Conservation (phyloP, 2,797 vertebrate species). For the Loris lydekkerianus region DNA sequence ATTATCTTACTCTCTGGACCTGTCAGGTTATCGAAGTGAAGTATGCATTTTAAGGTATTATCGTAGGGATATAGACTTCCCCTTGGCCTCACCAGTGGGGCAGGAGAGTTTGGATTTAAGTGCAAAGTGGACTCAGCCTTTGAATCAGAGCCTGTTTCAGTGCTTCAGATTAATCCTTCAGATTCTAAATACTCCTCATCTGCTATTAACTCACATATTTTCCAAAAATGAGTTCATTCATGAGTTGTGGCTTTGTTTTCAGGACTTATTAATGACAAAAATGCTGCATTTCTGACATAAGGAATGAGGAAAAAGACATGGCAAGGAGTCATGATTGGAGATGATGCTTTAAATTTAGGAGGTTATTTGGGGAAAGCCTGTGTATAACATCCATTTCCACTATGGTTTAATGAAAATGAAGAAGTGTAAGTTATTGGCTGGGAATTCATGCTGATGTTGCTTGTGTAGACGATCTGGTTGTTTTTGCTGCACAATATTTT, state of each 20-base stretch:
- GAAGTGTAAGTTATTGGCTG: background rate
- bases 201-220: conserved; percentile 14
- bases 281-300: background rate
- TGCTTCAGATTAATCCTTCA: background rate
- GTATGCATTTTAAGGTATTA: background rate
- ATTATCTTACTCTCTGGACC: background rate
- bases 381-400: background rate
- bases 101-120: background rate
- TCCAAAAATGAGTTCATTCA: background rate
- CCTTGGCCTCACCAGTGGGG: background rate
- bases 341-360: background rate
- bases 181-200: background rate
- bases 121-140: background rate
- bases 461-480: background rate
- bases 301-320: background rate
- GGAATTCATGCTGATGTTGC: background rate
- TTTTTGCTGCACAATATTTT: background rate
- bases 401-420: background rate
- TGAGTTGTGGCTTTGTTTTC: conserved; percentile 13
- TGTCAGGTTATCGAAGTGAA: background rate
- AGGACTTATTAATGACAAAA: background rate
- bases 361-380: background rate
- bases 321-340: background rate
- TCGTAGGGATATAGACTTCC: background rate
- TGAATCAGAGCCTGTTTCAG: background rate